Evolutionary conservation across 2,888 invertebrate genomes (phyloP).

Genomic region (Amphimallon solstitiale): DNA sequence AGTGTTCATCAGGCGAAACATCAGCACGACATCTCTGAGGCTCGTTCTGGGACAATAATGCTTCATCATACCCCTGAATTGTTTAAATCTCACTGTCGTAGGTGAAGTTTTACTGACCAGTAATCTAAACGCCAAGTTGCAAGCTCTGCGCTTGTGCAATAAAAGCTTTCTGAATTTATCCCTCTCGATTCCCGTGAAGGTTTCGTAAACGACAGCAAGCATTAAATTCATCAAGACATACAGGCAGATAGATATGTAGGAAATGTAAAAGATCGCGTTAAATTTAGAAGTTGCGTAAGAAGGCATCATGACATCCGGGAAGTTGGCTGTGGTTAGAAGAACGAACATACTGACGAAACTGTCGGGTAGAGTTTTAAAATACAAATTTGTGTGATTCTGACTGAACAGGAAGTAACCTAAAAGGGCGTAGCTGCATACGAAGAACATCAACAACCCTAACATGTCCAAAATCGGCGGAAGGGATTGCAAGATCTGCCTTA

Average conservation of each 20-base stretch:
- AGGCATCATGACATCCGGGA: constrained; percentile 94
- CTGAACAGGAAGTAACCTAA: constrained; percentile 86
- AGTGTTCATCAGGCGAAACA: constrained; percentile 82
- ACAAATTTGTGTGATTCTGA: constrained; percentile 75
- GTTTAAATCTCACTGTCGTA: constrained; percentile 73
- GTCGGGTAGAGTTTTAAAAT: constrained; percentile 81
- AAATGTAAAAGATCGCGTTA: constrained; percentile 87
- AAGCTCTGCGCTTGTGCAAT: constrained; percentile 83
- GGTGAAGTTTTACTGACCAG: constrained; percentile 82
- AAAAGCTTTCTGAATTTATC: constrained; percentile 85
- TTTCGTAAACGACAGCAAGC: constrained; percentile 91
- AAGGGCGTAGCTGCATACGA: constrained; percentile 84
- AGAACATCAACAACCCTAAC: constrained; percentile 84
- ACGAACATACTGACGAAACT: constrained; percentile 91
- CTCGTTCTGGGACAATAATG: constrained; percentile 80
- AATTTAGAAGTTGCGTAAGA: constrained; percentile 82
- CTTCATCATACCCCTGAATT: constrained; percentile 83
- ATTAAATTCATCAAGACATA: constrained; percentile 67
- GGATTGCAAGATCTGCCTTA: constrained; percentile 84
- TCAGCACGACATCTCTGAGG: constrained; percentile 77
- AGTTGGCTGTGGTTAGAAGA: constrained; percentile 90
- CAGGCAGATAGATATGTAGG: constrained; percentile 81
- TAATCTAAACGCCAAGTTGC: constrained; percentile 82
- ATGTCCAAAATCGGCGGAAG: constrained; percentile 89
- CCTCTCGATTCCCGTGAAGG: constrained; percentile 86